Conservation (phyloP, 2,888 invertebrate species). For the Tiliacea citrago region DNA sequence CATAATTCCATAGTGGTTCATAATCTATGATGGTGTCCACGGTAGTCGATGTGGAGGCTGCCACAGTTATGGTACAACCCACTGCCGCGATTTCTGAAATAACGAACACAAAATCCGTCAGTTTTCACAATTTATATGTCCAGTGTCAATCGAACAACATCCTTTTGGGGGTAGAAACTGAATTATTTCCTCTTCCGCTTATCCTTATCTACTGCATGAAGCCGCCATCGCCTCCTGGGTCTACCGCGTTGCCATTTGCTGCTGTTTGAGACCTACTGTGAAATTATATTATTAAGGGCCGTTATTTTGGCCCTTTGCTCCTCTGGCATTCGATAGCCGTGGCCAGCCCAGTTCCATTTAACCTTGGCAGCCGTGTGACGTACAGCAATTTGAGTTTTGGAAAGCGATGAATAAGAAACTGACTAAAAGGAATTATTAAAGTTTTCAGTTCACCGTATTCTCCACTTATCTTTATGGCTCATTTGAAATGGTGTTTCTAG, state of each 20-base stretch:
- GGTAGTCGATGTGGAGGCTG: not conserved
- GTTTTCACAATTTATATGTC: not conserved
- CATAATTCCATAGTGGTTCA: constrained; percentile 67
- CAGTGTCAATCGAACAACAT: not conserved
- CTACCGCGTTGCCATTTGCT: not conserved
- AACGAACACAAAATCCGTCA: not conserved
- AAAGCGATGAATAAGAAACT: not conserved
- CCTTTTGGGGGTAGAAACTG: not conserved
- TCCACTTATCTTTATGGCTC: not conserved
- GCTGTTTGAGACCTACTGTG: not conserved
- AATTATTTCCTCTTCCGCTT: too few relatives aligned
- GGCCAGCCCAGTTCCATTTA: not conserved
- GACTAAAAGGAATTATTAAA: not conserved
- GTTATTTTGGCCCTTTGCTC: not conserved
- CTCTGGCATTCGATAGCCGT: not conserved
- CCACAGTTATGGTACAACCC: not conserved
- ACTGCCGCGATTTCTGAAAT: constrained; percentile 19
- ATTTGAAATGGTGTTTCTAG: not conserved
- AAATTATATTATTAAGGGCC: not conserved
- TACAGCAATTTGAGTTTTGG: not conserved
- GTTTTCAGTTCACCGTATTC: too few relatives aligned
- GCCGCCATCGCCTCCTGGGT: not conserved
- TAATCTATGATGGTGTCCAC: constrained; percentile 29
- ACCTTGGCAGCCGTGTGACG: not conserved
- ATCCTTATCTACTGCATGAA: not conserved